These are phyloP conservation scores for human DNA, from an alignment of 2,113 vertebrate species.

Conservation along the genomic window GRCh38 chr18:54718501-54719000, in stretches of 20 bases:
- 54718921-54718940: not conserved
- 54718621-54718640: not conserved
- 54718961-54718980: not conserved
- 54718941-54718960: not conserved
- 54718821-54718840: not conserved
- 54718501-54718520: constrained; percentile 23
- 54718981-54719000: not conserved
- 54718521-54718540: not conserved
- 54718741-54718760: not conserved
- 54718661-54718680: not conserved
- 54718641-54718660: not conserved
- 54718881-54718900: constrained; percentile 41
- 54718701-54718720: not conserved
- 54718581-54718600: not conserved
- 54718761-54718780: not conserved
- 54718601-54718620: not conserved
- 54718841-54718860: not conserved
- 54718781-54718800: not conserved
- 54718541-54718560: not conserved
- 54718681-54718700: not conserved
- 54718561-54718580: not conserved
- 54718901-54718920: not conserved
- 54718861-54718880: not conserved
- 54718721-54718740: not conserved
- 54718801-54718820: not conserved